Conservation (phyloP, 2,797 vertebrate genomes). For the Neopelma chrysocephalum region DNA sequence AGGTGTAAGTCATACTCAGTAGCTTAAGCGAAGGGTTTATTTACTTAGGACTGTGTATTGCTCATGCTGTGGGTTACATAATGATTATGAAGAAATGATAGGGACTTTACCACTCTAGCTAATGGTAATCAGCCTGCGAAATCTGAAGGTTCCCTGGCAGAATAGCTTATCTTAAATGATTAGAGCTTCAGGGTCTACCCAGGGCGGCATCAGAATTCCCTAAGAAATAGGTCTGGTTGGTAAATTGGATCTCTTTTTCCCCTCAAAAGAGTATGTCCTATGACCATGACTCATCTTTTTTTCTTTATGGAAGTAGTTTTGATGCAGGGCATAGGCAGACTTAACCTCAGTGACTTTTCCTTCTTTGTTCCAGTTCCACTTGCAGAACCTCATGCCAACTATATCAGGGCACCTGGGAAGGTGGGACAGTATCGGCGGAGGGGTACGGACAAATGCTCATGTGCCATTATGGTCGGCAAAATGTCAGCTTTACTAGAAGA, state of each 20-base stretch:
- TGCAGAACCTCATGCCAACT: neutral
- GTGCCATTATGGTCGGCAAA: too few species aligned
- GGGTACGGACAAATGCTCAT: too few species aligned
- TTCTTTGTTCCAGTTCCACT: neutral
- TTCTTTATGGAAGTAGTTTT: neutral
- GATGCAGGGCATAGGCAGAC: too few species aligned
- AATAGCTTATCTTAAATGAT: neutral
- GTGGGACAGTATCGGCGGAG: too few species aligned
- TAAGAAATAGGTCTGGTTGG: neutral
- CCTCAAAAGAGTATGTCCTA: rapidly evolving
- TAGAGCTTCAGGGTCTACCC: neutral
- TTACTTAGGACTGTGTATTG: neutral
- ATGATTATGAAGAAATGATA: neutral
- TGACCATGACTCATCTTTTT: neutral
- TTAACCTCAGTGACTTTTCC: rapidly evolving
- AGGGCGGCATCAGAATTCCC: neutral
- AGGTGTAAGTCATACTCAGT: neutral
- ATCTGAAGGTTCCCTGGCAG: neutral
- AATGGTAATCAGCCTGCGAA: neutral
- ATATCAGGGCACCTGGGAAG: neutral
- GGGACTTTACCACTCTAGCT: neutral
- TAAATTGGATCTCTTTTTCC: neutral
- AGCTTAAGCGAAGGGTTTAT: neutral
- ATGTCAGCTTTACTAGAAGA: too few species aligned
- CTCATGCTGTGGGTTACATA: neutral